Evolutionary conservation across 2,113 vertebrate species (phyloP).

Genomic region (Vireo altiloquus): DNA sequence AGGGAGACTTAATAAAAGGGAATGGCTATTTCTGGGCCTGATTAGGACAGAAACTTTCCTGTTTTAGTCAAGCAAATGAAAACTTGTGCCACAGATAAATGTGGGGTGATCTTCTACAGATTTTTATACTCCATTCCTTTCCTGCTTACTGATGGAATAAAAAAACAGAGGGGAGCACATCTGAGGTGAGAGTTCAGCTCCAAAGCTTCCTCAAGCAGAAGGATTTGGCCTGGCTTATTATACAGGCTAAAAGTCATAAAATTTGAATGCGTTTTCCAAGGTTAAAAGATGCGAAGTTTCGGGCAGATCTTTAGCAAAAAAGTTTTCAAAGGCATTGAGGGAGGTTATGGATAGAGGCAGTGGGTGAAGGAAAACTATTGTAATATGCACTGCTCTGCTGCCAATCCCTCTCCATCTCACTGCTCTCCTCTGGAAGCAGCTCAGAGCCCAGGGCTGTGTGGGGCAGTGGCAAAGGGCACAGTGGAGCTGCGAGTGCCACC

Average conservation of each 20-base stretch:
- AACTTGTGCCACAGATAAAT: background rate
- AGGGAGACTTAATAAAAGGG: background rate
- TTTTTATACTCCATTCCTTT: background rate
- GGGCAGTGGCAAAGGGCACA: background rate
- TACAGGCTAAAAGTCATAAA: background rate
- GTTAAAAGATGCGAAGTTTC: background rate
- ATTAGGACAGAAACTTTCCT: background rate
- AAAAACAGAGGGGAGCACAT: background rate
- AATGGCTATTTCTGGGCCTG: background rate
- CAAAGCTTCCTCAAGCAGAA: background rate
- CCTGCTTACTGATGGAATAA: background rate
- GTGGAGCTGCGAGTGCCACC: accelerated
- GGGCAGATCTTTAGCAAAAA: background rate
- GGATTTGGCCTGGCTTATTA: background rate
- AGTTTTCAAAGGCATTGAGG: background rate
- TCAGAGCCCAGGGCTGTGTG: background rate
- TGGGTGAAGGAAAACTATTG: background rate
- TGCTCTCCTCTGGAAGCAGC: background rate
- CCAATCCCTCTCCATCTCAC: background rate
- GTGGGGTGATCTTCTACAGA: background rate
- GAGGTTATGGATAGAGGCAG: background rate
- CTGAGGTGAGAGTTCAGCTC: background rate
- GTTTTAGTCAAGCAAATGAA: background rate
- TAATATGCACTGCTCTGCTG: background rate
- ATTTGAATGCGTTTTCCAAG: conserved; percentile 6